Evolutionary conservation across 2,797 vertebrate species (phyloP), one percentile per base, ranked within the genome.

Genomic region (Chaunax sp.): DNA sequence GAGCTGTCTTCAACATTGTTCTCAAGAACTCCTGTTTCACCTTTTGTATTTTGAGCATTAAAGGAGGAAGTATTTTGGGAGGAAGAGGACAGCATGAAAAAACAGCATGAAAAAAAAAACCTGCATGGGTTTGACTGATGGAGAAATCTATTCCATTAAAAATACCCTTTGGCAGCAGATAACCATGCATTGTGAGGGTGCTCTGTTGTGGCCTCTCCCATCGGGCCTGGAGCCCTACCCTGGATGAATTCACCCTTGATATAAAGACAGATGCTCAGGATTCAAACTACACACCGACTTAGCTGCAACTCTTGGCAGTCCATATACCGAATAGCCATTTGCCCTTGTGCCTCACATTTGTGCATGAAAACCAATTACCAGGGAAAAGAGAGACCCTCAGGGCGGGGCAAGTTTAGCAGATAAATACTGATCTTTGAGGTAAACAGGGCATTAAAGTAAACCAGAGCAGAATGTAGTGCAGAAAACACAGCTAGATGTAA

Each of bases 381-480:
- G 60, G 41, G 68, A 82, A 83, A 87, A 43, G 46, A 47, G 70
- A 85, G 53, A 58, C 52, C 10, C 56, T 46, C 46, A 50, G n/a
- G 33, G 23, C 18, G 23, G 53, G 49, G 37, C 62, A 22, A 1
- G 15, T 58, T 77, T 51, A 57, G 64, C 64, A 67, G 67, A 54
- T 35, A 54, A 46, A 65, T 69, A 78, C 60, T 35, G 68, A 80
- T 80, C 51, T 72, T 45, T 40, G 22, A 70, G 43, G 70, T 73
- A 49, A 71, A 58, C 57, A 53, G 44, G 23, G 18, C 2, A 45
- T 49, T 28, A 64, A 64, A 64, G 33, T 10, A 18, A 57, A 40
- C 28, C 53, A 35, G 35, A 65, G 28, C 47, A 16, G 26, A 47
- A 8, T 41, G 38, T 2, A 19, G 20, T 4, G 28, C 10, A 55